phyloP scores from a whole-genome alignment of 2,797 vertebrate species.

The Rhinella marina region DNA sequence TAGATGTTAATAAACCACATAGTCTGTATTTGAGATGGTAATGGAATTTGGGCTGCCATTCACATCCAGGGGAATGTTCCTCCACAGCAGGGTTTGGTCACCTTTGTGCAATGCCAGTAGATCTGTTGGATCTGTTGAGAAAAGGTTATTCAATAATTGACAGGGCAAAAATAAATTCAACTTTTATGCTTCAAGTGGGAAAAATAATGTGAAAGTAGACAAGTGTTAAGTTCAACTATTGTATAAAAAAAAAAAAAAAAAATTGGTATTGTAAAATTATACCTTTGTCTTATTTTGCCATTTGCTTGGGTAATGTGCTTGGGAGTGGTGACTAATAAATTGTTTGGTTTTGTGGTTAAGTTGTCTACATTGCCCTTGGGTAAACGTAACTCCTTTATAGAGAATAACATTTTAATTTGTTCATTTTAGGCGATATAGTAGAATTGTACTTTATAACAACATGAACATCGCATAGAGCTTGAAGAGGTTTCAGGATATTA shows the following conservation, averaged over 20 bases:
- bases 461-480: neutral
- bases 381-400: neutral
- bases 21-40: constrained; percentile 49
- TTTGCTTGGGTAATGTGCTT: neutral
- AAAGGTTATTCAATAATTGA: constrained; percentile 49
- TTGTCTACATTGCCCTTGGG: neutral
- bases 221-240: neutral
- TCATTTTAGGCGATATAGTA: neutral
- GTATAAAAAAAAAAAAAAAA: neutral
- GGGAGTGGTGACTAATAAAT: neutral
- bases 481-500: too few species aligned
- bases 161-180: constrained; percentile 28
- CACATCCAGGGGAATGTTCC: constrained; percentile 39
- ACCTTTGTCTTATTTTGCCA: neutral
- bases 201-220: constrained; percentile 12
- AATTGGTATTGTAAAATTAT: neutral
- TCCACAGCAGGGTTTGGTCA: constrained; percentile 51
- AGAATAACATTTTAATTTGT: neutral
- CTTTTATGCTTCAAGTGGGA: constrained; percentile 16
- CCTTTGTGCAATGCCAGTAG: constrained; percentile 40
- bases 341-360: neutral
- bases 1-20: constrained; percentile 60
- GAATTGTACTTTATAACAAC: neutral
- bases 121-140: constrained; percentile 40
- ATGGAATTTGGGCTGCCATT: constrained; percentile 48